phyloP scores from a whole-genome alignment of 2,113 vertebrate species.

The Oreochromis aureus region DNA sequence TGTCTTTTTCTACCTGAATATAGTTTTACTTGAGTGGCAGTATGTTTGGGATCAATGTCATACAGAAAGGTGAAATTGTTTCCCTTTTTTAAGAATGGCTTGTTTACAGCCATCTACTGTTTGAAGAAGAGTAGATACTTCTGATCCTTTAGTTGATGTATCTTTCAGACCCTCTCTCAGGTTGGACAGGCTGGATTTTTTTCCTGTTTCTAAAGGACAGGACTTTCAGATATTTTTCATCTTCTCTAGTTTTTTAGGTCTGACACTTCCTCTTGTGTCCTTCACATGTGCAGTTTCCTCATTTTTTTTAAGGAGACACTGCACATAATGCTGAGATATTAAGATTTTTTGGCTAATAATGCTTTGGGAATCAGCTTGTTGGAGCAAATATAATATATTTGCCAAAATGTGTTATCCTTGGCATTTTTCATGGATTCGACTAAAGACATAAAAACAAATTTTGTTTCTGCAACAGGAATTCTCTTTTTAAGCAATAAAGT shows the following conservation, averaged over 20 bases:
- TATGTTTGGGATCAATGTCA: not conserved
- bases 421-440: not conserved
- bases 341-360: not conserved
- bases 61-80: not conserved
- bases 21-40: not conserved
- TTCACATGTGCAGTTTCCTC: not conserved
- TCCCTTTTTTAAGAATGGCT: not conserved
- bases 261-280: not conserved
- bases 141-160: not conserved
- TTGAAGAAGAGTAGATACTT: not conserved
- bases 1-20: not conserved
- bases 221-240: not conserved
- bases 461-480: not conserved
- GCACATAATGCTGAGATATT: not conserved
- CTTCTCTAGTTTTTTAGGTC: not conserved
- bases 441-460: not conserved
- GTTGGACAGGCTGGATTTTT: not conserved
- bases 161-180: not conserved
- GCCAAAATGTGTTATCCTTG: not conserved
- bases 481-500: not conserved
- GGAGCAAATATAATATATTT: not conserved
- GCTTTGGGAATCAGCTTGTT: not conserved
- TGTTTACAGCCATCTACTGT: not conserved
- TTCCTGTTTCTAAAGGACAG: not conserved
- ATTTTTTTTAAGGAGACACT: not conserved